Percentiles rank a stretch among this genome's conserved stretches.
Conservation (phyloP, 2,888 invertebrate genomes). For the Pristionchus mayeri region DNA sequence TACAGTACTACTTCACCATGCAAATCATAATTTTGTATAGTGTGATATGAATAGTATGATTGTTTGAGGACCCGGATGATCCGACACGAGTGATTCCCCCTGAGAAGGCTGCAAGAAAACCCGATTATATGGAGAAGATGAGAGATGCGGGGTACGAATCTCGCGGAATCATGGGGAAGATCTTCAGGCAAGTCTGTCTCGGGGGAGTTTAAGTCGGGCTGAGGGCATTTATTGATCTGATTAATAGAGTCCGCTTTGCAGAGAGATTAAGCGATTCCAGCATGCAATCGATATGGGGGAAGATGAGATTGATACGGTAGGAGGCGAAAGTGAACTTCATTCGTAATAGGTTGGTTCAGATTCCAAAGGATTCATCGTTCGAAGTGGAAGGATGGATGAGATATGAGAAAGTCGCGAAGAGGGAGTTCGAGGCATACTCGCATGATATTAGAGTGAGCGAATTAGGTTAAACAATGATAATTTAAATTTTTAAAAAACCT, state of each 20-base stretch:
- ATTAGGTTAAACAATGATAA: too few species aligned
- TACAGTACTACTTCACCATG: neutral
- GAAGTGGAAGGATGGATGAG: neutral
- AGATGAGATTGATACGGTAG: neutral
- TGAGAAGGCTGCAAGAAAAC: constrained; percentile 21
- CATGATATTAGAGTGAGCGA: constrained; percentile 19
- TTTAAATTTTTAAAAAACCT: too few species aligned
- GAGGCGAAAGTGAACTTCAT: neutral
- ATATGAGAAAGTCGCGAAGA: neutral
- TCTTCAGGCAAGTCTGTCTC: neutral
- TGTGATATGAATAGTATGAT: neutral
- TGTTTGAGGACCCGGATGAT: neutral
- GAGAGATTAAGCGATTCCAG: constrained; percentile 17
- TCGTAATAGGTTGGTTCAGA: too few species aligned
- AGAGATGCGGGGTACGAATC: neutral
- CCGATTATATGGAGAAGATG: constrained; percentile 36
- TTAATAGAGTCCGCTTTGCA: too few species aligned
- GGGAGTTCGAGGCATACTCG: neutral
- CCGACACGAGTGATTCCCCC: neutral
- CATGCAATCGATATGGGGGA: neutral
- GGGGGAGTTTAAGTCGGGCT: too few species aligned
- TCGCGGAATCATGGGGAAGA: neutral
- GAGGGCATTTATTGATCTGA: too few species aligned
- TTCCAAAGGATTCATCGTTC: neutral
- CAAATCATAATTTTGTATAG: neutral